These are phyloP conservation scores for Montipora foliosa DNA, from an alignment of 64 coral and sea anemone species.

Conservation along the genomic window DNA sequence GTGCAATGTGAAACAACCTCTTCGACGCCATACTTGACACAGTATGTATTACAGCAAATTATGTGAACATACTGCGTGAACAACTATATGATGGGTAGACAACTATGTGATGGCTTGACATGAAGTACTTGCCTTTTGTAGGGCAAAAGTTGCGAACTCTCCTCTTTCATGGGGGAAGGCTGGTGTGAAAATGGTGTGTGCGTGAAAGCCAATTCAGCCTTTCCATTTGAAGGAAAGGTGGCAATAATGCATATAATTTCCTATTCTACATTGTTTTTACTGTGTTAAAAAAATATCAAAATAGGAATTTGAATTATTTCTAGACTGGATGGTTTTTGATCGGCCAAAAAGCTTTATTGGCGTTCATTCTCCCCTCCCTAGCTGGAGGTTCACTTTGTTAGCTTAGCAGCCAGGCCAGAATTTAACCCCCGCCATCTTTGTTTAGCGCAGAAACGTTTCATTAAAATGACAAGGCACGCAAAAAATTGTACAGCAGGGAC, in stretches of 20 bases:
- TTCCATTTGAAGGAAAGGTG: not conserved
- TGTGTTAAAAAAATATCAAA: not conserved
- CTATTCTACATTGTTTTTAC: not conserved
- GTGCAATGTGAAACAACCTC: constrained; percentile 68
- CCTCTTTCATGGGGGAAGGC: not conserved
- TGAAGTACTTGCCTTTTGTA: too few relatives aligned
- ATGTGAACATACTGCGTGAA: too few relatives aligned
- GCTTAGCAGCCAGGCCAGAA: not conserved
- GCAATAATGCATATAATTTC: not conserved
- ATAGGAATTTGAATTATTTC: not conserved
- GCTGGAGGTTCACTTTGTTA: not conserved
- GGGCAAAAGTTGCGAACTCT: too few relatives aligned
- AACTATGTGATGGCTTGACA: too few relatives aligned
- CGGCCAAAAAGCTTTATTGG: not conserved
- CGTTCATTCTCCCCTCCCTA: not conserved
- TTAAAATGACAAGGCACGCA: constrained; percentile 89
- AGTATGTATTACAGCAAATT: too few relatives aligned
- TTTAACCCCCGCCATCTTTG: constrained; percentile 1
- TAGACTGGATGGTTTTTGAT: not conserved
- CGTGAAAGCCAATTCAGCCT: too few relatives aligned
- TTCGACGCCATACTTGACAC: constrained; percentile 58
- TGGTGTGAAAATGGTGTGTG: too few relatives aligned
- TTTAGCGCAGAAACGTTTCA: not conserved
- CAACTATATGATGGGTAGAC: too few relatives aligned
- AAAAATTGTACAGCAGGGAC: constrained; percentile 95